These are phyloP conservation scores for Phrixothrix hirtus DNA, from an alignment of 2,888 invertebrate species.

Conservation along the genomic window DNA sequence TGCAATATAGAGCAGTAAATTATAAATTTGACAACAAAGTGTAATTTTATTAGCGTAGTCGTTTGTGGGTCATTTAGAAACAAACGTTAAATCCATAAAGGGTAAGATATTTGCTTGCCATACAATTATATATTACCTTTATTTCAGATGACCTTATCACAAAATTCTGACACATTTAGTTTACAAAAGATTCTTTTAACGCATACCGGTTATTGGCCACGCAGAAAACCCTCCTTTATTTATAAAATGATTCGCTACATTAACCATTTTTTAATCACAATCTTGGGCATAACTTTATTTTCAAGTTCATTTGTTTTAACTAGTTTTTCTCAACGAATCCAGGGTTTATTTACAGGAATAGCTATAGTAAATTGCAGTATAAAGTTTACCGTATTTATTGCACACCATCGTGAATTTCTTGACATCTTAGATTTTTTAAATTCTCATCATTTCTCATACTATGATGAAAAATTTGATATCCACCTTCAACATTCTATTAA, in stretches of 20 bases:
- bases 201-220: conserved; percentile 2
- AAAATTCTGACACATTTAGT: conserved; percentile 2
- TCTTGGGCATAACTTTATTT: conserved; percentile 2
- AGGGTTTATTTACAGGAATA: conserved; percentile 14
- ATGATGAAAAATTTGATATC: conserved; percentile 11
- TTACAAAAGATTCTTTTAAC: conserved; percentile 1
- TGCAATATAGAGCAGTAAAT: too few relatives aligned
- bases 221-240: background rate
- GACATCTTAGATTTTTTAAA: conserved; percentile 19
- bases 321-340: conserved; percentile 16
- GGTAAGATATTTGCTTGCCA: too few relatives aligned
- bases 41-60: too few relatives aligned
- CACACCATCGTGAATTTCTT: conserved; percentile 14
- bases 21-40: too few relatives aligned
- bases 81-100: too few relatives aligned
- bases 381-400: conserved; percentile 19
- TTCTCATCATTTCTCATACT: conserved; percentile 18
- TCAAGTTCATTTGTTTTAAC: conserved; percentile 8
- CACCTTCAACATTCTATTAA: conserved; percentile 9
- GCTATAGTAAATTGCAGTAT: conserved; percentile 17
- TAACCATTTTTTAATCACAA: background rate
- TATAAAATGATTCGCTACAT: background rate
- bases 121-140: too few relatives aligned
- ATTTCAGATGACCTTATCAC: conserved; percentile 1
- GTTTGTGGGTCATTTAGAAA: too few relatives aligned